Evolutionary conservation across 2,797 vertebrate species (phyloP).

Genomic region (Acipenser transmontanus): DNA sequence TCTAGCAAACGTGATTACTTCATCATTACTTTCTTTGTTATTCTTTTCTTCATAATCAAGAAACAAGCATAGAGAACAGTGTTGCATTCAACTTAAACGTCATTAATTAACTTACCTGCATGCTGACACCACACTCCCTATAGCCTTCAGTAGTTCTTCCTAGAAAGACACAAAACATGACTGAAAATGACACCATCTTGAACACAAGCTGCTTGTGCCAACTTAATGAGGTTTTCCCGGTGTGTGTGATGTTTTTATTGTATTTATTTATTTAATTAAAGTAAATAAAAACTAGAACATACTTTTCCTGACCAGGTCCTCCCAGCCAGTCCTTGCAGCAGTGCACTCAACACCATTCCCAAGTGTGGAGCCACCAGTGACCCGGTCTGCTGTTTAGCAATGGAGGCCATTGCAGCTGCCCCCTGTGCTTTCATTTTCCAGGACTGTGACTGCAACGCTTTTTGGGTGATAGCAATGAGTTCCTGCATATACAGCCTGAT

Average conservation of each 20-base stretch:
- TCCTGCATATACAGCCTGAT: conserved; percentile 92
- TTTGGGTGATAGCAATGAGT: conserved; percentile 86
- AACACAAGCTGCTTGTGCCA: neutral
- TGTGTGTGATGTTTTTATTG: no score
- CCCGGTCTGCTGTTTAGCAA: conserved; percentile 85
- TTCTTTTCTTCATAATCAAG: no score
- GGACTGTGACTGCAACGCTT: conserved; percentile 89
- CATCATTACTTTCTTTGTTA: no score
- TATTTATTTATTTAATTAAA: no score
- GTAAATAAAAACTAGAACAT: no score
- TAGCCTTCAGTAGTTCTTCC: conserved; percentile 93
- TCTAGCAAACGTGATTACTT: no score
- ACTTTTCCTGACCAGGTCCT: conserved; percentile 97
- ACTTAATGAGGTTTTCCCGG: no score
- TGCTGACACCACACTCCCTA: conserved; percentile 77
- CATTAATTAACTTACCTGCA: conserved; percentile 66
- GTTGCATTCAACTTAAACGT: no score
- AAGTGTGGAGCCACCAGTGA: conserved; percentile 83
- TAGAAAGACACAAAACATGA: conserved; percentile 29
- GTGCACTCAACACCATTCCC: conserved; percentile 78
- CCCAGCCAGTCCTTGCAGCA: conserved; percentile 84
- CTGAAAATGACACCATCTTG: neutral
- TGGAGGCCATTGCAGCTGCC: conserved; percentile 87
- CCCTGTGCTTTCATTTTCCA: conserved; percentile 99
- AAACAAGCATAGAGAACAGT: no score